Conservation (phyloP, 2,113 vertebrate species). For the Tympanuchus pallidicinctus region DNA sequence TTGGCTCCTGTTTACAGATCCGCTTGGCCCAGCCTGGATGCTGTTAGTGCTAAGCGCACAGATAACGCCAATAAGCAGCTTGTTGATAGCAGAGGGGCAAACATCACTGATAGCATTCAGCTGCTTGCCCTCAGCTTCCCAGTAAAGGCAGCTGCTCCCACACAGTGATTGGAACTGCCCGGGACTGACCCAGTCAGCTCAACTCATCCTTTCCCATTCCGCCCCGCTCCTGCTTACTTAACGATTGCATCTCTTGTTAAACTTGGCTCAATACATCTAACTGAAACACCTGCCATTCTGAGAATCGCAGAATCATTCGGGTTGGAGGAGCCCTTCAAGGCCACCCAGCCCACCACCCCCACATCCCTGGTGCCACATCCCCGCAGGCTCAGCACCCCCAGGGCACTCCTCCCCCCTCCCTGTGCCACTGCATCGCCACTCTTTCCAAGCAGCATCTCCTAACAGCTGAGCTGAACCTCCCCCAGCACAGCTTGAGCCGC, state of each 20-base stretch:
- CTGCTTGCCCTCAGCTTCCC: neutral
- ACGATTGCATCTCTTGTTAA: neutral
- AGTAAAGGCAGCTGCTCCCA: neutral
- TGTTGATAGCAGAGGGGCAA: conserved; percentile 20
- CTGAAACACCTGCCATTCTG: neutral
- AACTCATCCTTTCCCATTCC: neutral
- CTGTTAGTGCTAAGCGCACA: neutral
- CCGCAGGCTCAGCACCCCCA: too few relatives aligned
- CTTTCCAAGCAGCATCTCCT: too few relatives aligned
- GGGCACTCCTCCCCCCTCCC: too few relatives aligned
- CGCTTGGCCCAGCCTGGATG: neutral
- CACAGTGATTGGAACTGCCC: neutral
- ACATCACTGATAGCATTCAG: neutral
- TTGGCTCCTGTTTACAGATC: conserved; percentile 45
- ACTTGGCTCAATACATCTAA: neutral
- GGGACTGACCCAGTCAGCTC: fast-evolving
- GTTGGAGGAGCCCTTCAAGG: too few relatives aligned
- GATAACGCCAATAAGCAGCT: neutral
- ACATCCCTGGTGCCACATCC: too few relatives aligned
- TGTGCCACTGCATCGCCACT: too few relatives aligned
- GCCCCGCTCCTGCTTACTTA: neutral
- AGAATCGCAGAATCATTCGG: too few relatives aligned
- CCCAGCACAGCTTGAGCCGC: too few relatives aligned
- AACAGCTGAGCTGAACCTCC: too few relatives aligned
- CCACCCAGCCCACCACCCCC: too few relatives aligned